Evolutionary conservation across 2,888 invertebrate genomes (phyloP).

Genomic region (Panzeria rudis): DNA sequence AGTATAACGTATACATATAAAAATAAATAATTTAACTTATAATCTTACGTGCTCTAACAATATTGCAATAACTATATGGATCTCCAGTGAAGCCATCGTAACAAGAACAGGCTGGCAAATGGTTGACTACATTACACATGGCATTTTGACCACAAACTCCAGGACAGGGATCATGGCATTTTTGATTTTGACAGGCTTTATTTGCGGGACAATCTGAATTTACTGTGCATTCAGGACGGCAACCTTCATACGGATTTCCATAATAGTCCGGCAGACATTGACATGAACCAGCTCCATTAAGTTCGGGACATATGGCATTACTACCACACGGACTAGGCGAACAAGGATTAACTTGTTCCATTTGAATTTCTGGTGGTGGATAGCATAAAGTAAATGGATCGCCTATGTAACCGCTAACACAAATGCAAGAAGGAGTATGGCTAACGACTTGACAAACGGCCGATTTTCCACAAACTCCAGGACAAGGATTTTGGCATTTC

Average conservation of each 20-base stretch:
- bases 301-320: constrained; percentile 85
- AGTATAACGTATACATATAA: constrained; percentile 34
- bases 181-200: constrained; percentile 88
- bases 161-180: constrained; percentile 90
- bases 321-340: constrained; percentile 88
- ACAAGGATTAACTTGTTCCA: constrained; percentile 85
- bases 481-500: constrained; percentile 91
- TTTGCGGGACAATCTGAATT: constrained; percentile 89
- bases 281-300: constrained; percentile 85
- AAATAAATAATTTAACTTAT: constrained; percentile 34
- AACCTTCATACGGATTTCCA: constrained; percentile 89
- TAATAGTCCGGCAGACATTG: constrained; percentile 87
- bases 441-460: constrained; percentile 90
- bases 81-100: constrained; percentile 86
- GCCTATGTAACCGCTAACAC: constrained; percentile 84
- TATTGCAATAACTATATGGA: constrained; percentile 89
- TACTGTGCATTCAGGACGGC: constrained; percentile 89
- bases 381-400: constrained; percentile 87
- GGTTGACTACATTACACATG: constrained; percentile 90
- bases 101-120: constrained; percentile 91
- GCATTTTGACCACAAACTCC: constrained; percentile 91
- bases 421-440: constrained; percentile 89
- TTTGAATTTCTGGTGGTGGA: constrained; percentile 77
- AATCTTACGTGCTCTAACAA: constrained; percentile 83
- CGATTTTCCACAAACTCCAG: constrained; percentile 89